Conservation (phyloP, 2,113 vertebrate species). For the Pteronura brasiliensis region DNA sequence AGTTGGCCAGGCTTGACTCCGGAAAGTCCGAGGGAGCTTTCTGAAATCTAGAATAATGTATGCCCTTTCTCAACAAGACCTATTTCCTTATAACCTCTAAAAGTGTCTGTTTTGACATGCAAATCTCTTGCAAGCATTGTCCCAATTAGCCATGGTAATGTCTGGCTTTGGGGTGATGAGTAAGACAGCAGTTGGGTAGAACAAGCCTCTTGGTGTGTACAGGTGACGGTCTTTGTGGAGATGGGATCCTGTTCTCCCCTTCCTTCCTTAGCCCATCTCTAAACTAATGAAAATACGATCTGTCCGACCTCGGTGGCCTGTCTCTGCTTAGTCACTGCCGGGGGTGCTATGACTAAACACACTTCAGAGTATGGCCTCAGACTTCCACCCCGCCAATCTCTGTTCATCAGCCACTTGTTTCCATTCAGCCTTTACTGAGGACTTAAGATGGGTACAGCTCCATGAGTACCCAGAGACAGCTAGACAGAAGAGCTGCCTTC, state of each 20-base stretch:
- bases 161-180: not conserved
- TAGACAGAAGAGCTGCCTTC: not conserved
- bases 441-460: not conserved
- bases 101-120: not conserved
- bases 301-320: not conserved
- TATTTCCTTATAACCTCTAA: not conserved
- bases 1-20: not conserved
- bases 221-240: not conserved
- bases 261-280: not conserved
- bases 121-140: not conserved
- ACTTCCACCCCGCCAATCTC: not conserved
- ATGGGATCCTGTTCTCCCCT: not conserved
- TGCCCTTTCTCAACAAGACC: not conserved
- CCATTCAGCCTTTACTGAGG: not conserved
- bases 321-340: not conserved
- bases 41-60: not conserved
- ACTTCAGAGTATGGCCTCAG: not conserved
- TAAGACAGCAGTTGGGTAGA: not conserved
- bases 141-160: not conserved
- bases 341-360: not conserved
- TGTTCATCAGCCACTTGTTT: too few relatives aligned
- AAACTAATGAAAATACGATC: not conserved
- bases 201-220: rapidly evolving
- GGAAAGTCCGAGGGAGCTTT: not conserved
- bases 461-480: not conserved